Percentiles rank a stretch among this genome's conserved stretches.
These are phyloP conservation scores for Samia ricini DNA, from an alignment of 1,140 invertebrate species.

Conservation along the genomic window DNA sequence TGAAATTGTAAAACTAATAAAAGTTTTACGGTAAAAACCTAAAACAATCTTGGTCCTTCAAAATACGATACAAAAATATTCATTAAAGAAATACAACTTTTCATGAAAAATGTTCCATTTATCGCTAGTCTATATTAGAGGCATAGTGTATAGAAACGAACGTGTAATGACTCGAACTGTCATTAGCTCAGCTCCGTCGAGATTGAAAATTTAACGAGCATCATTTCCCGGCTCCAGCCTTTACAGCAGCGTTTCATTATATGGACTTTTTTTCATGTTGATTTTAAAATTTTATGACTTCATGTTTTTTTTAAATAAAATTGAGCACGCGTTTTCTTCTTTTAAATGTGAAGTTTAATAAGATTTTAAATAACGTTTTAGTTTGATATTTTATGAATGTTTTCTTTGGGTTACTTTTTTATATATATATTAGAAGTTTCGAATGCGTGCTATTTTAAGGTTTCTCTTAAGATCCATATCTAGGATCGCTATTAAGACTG, in stretches of 20 bases:
- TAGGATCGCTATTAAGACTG: no score
- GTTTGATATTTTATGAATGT: no score
- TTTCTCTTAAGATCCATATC: no score
- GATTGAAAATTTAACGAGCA: conserved; percentile 63
- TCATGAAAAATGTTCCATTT: neutral
- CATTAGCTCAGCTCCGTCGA: conserved; percentile 43
- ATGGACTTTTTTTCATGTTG: conserved; percentile 10
- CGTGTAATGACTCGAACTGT: conserved; percentile 43
- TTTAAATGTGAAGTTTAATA: neutral
- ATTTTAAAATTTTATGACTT: conserved; percentile 13
- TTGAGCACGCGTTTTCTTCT: neutral
- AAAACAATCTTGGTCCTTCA: neutral
- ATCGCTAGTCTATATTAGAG: neutral
- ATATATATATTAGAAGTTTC: no score
- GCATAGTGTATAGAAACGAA: conserved; percentile 4
- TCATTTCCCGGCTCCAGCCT: conserved; percentile 38
- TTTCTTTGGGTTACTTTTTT: no score
- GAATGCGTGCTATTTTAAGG: no score
- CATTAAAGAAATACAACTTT: neutral
- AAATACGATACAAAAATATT: neutral
- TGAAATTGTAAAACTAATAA: no score
- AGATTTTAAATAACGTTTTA: no score
- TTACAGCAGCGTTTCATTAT: conserved; percentile 11
- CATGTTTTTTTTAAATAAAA: neutral
- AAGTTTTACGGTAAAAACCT: neutral